phyloP scores from a whole-genome alignment of 2,888 invertebrate genomes.

The Abrostola triplasia region DNA sequence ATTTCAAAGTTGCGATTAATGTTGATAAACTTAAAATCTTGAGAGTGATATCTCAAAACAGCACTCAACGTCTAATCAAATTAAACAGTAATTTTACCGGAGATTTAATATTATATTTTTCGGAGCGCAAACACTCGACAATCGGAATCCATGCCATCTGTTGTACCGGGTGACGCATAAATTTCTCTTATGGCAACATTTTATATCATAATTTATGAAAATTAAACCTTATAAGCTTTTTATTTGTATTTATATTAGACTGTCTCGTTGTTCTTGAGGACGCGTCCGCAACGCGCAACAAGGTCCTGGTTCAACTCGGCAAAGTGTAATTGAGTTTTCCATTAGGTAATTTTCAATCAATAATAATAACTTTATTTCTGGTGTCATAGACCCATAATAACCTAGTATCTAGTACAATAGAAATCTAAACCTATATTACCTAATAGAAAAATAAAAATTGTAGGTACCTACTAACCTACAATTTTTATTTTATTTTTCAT shows the following conservation, averaged over 20 bases:
- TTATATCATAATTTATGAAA: constrained; percentile 36
- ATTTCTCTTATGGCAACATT: constrained; percentile 40
- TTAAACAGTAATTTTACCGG: constrained; percentile 1
- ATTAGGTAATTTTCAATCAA: constrained; percentile 28
- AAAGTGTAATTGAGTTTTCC: constrained; percentile 55
- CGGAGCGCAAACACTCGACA: constrained; percentile 27
- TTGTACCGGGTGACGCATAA: constrained; percentile 48
- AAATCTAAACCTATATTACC: no score
- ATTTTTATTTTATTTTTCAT: no score
- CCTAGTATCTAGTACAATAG: no score
- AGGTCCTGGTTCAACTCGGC: constrained; percentile 40
- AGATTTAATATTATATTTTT: constrained; percentile 24
- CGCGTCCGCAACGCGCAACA: constrained; percentile 9
- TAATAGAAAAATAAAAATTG: no score
- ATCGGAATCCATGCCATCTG: constrained; percentile 27
- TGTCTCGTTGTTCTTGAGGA: background rate
- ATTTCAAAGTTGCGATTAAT: no score
- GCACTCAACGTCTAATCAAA: background rate
- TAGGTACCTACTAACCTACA: no score
- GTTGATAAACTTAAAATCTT: no score
- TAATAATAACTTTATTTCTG: no score
- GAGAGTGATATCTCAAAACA: background rate
- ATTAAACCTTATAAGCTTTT: constrained; percentile 27
- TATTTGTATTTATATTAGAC: constrained; percentile 19
- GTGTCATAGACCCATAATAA: no score